A percentile compares a stretch with the other conserved stretches of the same genome.
Conservation (phyloP, 1,140 invertebrate species). For the Manduca sexta region DNA sequence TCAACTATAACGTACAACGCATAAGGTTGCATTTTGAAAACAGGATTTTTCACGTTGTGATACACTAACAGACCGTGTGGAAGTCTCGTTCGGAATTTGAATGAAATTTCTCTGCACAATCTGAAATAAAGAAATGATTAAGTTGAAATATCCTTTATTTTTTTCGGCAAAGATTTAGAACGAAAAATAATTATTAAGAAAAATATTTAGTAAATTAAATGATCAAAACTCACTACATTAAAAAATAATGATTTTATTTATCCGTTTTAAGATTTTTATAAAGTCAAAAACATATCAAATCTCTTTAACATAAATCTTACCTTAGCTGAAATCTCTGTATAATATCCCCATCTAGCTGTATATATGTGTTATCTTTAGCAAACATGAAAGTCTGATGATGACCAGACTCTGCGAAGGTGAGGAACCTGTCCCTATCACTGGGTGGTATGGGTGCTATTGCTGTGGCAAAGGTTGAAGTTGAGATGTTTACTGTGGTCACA, state of each 20-base stretch:
- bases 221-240: no score
- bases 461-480: slow-evolving; percentile 51
- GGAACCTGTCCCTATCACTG: slow-evolving; percentile 80
- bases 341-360: slow-evolving; percentile 88
- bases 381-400: slow-evolving; percentile 88
- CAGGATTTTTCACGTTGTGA: slow-evolving; percentile 90
- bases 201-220: no score
- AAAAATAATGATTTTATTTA: no score
- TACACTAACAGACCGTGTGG: slow-evolving; percentile 91
- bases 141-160: neutral
- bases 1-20: slow-evolving; percentile 92
- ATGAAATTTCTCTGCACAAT: slow-evolving; percentile 89
- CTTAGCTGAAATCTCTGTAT: slow-evolving; percentile 90
- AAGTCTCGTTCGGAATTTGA: slow-evolving; percentile 88
- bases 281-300: no score
- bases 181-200: no score
- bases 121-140: slow-evolving; percentile 63
- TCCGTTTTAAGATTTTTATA: no score
- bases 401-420: slow-evolving; percentile 88
- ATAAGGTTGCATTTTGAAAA: slow-evolving; percentile 83
- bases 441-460: slow-evolving; percentile 77
- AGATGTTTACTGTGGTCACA: slow-evolving; percentile 41
- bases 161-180: neutral
- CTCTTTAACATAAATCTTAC: slow-evolving; percentile 65
- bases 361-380: slow-evolving; percentile 89